These are phyloP conservation scores for Willisornis vidua DNA, from an alignment of 2,113 vertebrate genomes.

Conservation along the genomic window DNA sequence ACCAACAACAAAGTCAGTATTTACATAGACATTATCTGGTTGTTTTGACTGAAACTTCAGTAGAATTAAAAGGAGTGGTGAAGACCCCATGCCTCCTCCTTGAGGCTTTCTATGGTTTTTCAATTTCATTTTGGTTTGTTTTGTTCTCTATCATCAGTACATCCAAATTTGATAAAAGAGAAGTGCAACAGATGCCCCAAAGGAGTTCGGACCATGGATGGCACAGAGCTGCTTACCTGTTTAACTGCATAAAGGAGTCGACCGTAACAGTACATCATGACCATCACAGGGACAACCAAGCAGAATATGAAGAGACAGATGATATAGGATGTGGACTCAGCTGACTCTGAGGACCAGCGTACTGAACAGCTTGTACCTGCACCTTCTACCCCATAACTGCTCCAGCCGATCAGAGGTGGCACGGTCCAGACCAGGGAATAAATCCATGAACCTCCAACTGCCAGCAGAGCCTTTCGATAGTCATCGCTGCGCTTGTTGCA, in stretches of 20 bases:
- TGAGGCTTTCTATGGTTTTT: neutral
- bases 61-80: neutral
- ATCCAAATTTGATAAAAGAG: neutral
- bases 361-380: constrained; percentile 88
- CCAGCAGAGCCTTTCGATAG: constrained; percentile 81
- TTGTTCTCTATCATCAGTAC: neutral
- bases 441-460: constrained; percentile 81
- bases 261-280: constrained; percentile 87
- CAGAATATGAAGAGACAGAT: constrained; percentile 90
- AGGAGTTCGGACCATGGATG: neutral
- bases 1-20: neutral
- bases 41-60: neutral
- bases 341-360: constrained; percentile 79
- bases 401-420: constrained; percentile 88
- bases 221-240: constrained; percentile 73
- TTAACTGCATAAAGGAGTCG: constrained; percentile 84
- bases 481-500: constrained; percentile 77
- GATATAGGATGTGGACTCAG: constrained; percentile 82
- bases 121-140: neutral
- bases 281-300: constrained; percentile 79
- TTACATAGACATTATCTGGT: neutral
- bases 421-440: constrained; percentile 89
- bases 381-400: constrained; percentile 84
- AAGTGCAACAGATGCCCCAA: neutral
- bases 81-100: neutral